phyloP scores from a whole-genome alignment of 2,888 invertebrate genomes.

The Zhuqinia jingwanae region DNA sequence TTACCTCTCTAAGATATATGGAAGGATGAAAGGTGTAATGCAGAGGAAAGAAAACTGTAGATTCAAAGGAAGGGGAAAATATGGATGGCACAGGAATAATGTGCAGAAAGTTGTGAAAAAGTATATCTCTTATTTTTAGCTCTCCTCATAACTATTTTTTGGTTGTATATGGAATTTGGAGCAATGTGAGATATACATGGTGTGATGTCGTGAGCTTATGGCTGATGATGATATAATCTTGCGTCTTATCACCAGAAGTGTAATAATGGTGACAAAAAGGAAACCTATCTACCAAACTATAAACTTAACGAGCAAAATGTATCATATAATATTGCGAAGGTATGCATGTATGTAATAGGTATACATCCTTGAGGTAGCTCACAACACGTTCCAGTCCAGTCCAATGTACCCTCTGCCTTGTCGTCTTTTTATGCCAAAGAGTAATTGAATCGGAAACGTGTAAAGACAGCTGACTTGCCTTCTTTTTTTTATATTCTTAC shows the following conservation, averaged over 20 bases:
- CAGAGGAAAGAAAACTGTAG: background rate
- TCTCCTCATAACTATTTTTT: background rate
- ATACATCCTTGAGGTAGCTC: background rate
- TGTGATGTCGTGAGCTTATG: background rate
- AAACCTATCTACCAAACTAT: background rate
- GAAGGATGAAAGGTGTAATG: slow-evolving; percentile 19
- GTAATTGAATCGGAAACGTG: slow-evolving; percentile 66
- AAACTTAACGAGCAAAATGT: too few species aligned
- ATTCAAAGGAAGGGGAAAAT: background rate
- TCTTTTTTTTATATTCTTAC: background rate
- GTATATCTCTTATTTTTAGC: background rate
- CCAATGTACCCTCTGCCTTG: background rate
- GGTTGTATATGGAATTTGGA: background rate
- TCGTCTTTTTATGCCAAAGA: slow-evolving; percentile 4
- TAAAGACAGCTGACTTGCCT: slow-evolving; percentile 28
- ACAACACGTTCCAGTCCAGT: background rate
- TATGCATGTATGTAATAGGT: background rate
- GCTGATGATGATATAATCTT: slow-evolving; percentile 1
- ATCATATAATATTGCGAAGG: background rate
- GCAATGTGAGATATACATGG: background rate
- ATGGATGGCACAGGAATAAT: background rate
- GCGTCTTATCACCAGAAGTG: slow-evolving; percentile 19
- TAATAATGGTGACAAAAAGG: background rate
- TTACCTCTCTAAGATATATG: too few species aligned
- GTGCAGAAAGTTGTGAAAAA: background rate